phyloP scores from a whole-genome alignment of 2,113 vertebrate species.

The Microtus ochrogaster region DNA sequence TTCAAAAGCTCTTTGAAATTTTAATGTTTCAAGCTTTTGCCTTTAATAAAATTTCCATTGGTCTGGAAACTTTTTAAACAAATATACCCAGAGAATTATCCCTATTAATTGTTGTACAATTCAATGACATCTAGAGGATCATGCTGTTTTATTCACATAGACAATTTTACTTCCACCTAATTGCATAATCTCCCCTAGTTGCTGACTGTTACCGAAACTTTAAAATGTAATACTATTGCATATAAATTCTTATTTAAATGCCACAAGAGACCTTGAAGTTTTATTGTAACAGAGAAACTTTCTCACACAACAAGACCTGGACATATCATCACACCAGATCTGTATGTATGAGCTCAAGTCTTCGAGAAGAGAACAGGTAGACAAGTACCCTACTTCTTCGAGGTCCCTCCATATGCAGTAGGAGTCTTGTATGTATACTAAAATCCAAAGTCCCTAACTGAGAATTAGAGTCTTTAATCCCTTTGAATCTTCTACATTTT shows the following conservation, averaged over 20 bases:
- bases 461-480: background rate
- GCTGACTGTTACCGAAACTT: conserved; percentile 49
- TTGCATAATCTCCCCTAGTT: conserved; percentile 13
- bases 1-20: conserved; percentile 65
- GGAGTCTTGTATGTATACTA: background rate
- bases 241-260: background rate
- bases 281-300: background rate
- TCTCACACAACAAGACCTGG: background rate
- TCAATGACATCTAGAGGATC: conserved; percentile 51
- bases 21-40: conserved; percentile 55
- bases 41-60: background rate
- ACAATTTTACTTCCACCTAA: conserved; percentile 67
- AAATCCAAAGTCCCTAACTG: background rate
- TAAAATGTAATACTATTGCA: background rate
- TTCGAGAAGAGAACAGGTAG: background rate
- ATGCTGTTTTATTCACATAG: conserved; percentile 21
- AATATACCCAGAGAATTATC: conserved; percentile 8
- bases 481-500: background rate
- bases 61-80: conserved; percentile 57
- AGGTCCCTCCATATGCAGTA: background rate
- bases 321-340: background rate
- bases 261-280: background rate
- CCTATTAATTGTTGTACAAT: conserved; percentile 63
- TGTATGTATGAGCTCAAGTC: background rate
- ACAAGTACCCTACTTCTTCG: background rate